A percentile compares a stretch with the other conserved stretches of the same genome.
phyloP scores from a whole-genome alignment of 2,113 vertebrate species.

The Pseudois nayaur region DNA sequence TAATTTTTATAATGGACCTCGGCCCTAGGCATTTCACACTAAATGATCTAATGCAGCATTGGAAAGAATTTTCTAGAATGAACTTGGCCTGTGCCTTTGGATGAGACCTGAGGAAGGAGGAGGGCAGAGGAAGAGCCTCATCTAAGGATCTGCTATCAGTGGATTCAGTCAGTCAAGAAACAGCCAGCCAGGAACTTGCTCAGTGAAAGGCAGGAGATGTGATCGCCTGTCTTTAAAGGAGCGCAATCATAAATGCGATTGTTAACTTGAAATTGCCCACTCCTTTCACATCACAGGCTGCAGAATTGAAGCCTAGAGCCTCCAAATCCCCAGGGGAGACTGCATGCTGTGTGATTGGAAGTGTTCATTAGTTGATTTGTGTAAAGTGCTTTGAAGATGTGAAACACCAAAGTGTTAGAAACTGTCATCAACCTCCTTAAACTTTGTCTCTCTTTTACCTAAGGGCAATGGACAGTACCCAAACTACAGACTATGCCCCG shows the following conservation, averaged over 20 bases:
- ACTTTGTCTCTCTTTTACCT: conserved; percentile 40
- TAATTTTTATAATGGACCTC: background rate
- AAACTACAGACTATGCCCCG: background rate
- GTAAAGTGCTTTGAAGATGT: conserved; percentile 50
- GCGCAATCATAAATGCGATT: conserved; percentile 28
- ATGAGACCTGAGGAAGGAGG: background rate
- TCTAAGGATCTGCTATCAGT: background rate
- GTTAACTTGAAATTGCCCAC: conserved; percentile 37
- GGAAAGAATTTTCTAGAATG: background rate
- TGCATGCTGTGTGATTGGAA: background rate
- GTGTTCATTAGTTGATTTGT: conserved; percentile 60
- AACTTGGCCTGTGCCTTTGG: background rate
- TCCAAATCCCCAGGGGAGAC: background rate
- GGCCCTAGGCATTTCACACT: background rate
- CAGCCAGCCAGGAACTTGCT: background rate
- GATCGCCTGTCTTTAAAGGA: conserved; percentile 25
- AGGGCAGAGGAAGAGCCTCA: background rate
- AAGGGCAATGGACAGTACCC: background rate
- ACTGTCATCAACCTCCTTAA: background rate
- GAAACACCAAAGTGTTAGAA: background rate
- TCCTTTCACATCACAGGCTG: conserved; percentile 23
- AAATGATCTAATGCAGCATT: background rate
- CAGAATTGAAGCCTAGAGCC: background rate
- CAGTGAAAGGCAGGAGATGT: background rate
- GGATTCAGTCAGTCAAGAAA: conserved; percentile 37